Evolutionary conservation across 2,888 invertebrate species (phyloP).

Genomic region (Scrobipalpa costella): DNA sequence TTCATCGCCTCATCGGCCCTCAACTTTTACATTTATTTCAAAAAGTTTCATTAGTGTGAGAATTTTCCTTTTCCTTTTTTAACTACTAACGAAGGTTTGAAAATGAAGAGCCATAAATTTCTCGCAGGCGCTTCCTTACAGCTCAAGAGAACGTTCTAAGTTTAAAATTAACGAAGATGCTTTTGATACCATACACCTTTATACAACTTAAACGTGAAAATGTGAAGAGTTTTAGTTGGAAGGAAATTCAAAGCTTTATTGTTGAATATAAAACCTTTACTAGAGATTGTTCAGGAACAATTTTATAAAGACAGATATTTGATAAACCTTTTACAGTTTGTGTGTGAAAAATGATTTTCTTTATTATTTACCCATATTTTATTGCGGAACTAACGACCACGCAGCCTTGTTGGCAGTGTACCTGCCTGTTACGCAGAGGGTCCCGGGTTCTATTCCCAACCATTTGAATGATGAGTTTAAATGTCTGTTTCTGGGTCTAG

Average conservation of each 20-base stretch:
- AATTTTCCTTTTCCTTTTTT: conserved; percentile 10
- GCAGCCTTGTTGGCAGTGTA: too few species aligned
- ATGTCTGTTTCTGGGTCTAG: too few species aligned
- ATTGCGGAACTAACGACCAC: too few species aligned
- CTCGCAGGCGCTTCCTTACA: not conserved
- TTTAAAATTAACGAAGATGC: conserved; percentile 10
- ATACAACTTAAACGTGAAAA: not conserved
- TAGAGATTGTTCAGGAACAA: too few species aligned
- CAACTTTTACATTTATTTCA: not conserved
- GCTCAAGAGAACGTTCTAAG: conserved; percentile 1
- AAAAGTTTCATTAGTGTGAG: conserved; percentile 6
- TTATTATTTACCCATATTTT: too few species aligned
- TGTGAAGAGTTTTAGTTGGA: conserved; percentile 1
- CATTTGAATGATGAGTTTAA: too few species aligned
- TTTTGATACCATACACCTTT: conserved; percentile 5
- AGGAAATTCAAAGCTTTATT: conserved; percentile 1
- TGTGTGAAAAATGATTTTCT: too few species aligned
- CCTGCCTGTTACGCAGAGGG: too few species aligned
- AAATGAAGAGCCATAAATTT: conserved; percentile 8
- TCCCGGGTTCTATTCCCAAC: too few species aligned
- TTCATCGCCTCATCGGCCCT: not conserved
- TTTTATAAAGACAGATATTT: not conserved
- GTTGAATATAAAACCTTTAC: not conserved
- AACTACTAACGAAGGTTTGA: not conserved
- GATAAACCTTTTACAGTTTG: too few species aligned